Percentiles rank a stretch among this genome's conserved stretches.
Conservation (phyloP, 2,888 invertebrate genomes). For the Drosophila melanosoma region DNA sequence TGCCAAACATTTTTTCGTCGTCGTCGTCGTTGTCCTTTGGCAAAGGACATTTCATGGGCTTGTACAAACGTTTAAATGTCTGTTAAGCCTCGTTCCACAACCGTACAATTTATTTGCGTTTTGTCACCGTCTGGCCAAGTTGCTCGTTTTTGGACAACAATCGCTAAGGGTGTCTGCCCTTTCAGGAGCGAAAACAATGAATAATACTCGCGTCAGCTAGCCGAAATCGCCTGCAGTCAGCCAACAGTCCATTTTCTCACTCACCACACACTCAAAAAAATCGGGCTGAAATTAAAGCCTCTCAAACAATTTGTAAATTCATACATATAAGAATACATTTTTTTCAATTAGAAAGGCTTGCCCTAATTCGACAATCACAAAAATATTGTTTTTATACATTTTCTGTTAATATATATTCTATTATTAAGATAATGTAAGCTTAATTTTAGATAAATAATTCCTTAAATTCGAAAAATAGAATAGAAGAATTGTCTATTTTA, state of each 20-base stretch:
- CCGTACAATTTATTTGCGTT: slow-evolving; percentile 73
- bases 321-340: neutral
- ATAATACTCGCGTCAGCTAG: slow-evolving; percentile 69
- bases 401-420: too few species aligned
- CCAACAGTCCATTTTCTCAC: slow-evolving; percentile 54
- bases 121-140: slow-evolving; percentile 76
- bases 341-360: neutral
- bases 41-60: slow-evolving; percentile 77
- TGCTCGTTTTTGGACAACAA: slow-evolving; percentile 56
- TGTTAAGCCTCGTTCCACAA: slow-evolving; percentile 48
- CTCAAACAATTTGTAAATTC: neutral
- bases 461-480: neutral
- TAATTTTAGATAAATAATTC: neutral
- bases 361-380: neutral
- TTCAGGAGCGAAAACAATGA: slow-evolving; percentile 64
- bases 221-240: slow-evolving; percentile 70
- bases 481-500: neutral
- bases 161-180: slow-evolving; percentile 51
- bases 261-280: neutral
- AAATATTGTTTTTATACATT: too few species aligned
- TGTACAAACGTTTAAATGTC: slow-evolving; percentile 78
- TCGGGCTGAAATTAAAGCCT: neutral
- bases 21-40: slow-evolving; percentile 27
- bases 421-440: too few species aligned
- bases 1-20: slow-evolving; percentile 26